Percentiles rank a stretch among this genome's conserved stretches.
Conservation (phyloP, 1,140 invertebrate species). For the Campodea augens region DNA sequence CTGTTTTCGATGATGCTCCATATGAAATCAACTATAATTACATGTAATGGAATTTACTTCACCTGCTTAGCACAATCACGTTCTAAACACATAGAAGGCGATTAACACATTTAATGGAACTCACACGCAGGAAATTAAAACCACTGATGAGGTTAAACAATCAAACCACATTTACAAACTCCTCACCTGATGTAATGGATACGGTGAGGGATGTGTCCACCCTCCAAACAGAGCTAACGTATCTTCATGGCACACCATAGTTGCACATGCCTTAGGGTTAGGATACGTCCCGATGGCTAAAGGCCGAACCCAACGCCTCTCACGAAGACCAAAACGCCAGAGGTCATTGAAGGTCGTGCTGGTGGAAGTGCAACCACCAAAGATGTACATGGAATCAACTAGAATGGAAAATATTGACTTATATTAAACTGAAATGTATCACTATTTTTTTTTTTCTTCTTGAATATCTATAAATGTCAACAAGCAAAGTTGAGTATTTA, state of each 20-base stretch:
- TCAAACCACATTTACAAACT: slow-evolving; percentile 34
- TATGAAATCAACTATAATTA: too few species aligned
- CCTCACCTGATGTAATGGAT: slow-evolving; percentile 63
- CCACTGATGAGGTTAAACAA: too few species aligned
- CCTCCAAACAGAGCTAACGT: slow-evolving; percentile 80
- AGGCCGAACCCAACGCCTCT: slow-evolving; percentile 59
- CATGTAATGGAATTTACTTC: too few species aligned
- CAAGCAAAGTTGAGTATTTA: not conserved
- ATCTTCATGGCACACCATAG: slow-evolving; percentile 68
- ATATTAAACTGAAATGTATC: slow-evolving; percentile 1
- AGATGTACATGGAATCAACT: slow-evolving; percentile 75
- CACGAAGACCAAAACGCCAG: slow-evolving; percentile 78
- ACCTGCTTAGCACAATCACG: too few species aligned
- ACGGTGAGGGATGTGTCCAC: slow-evolving; percentile 83
- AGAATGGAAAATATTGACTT: slow-evolving; percentile 10
- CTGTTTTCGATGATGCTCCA: too few species aligned
- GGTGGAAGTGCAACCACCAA: slow-evolving; percentile 87
- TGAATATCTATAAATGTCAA: slow-evolving; percentile 10
- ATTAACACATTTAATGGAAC: too few species aligned
- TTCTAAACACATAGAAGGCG: too few species aligned
- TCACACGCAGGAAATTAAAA: too few species aligned
- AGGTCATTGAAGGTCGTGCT: slow-evolving; percentile 94
- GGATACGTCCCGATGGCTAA: slow-evolving; percentile 75
- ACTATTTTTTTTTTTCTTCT: slow-evolving; percentile 10
- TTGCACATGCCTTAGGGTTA: slow-evolving; percentile 85